Base-by-base conservation (phyloP, 92 coral and sea anemone genomes). In the Muricea muricata region DNA sequence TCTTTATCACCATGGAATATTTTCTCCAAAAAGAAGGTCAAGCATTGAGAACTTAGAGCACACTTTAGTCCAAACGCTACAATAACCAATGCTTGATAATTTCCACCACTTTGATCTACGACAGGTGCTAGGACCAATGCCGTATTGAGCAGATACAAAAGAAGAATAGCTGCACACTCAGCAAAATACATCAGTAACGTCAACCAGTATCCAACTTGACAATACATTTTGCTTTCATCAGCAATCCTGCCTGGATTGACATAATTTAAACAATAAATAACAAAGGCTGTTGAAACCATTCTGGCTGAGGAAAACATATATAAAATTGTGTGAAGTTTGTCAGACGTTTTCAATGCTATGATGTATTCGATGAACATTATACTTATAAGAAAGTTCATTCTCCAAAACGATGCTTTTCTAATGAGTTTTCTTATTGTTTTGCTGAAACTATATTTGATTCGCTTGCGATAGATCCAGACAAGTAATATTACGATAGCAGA, bases 21-120 rank as follows among this genome's bases (percentile, higher is more conserved):
- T 33, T 71, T 71, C 55, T 40, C 34, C 78, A 23, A 71, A n/a
- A 71, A 71, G 78, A 71, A 71, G 2, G 78, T 24, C 28, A 71
- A 20, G 29, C 25, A 39, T 24, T 50, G 34, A 42, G 78, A 24
- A n/a, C 29, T 20, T 6, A 37, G 23, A 23, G 28, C 39, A 29
- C 20, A 29, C 25, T 30, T 71, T 6, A 71, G 23, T 8, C 32
- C 56, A 39, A 71, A 32, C 15, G n/a, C 39, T 6, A 71, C 42
- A 40, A 40, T 12, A 71, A 71, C 55, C n/a, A 71, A 71, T 39
- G 29, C 42, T 5, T 34, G 41, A 21, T 32, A 68, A 10, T 37
- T 17, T 32, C 41, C 46, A 33, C 14, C 75, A 4, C 2, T 40
- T 5, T 32, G 32, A n/a, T 37, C 52, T 5, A 40, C 28, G 1